Base-by-base conservation (phyloP, 1,140 invertebrate genomes). In the Magallana gigas region DNA sequence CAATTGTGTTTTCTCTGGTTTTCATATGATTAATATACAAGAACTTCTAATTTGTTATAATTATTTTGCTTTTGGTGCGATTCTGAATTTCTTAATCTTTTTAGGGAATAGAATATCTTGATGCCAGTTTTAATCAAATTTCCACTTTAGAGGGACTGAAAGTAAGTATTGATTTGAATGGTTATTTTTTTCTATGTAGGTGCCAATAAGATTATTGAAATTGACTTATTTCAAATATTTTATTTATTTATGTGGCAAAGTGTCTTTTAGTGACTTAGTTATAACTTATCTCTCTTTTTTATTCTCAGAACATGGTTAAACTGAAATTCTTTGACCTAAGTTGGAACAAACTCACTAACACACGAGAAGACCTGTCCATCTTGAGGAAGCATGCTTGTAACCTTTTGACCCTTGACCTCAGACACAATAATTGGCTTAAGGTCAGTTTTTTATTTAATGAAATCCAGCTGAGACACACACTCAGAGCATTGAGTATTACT, bases 121-220 rank as follows among this genome's bases (percentile, higher is more conserved):
- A 95, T 93, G 93, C 93, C 18, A 94, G 94, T 86, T 94, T 93
- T 84, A 95, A 95, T 88, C 94, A 94, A 84, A 94, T 95, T 62
- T 23, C 85, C 48, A 92, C 94, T 59, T 85, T 94, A 36, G 94
- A 95, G 59, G 94, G 94, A 83, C 85, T 94, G 80, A 95, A 94
- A 93, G 94, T 94, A 89, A 85, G 89, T 84, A 9, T 18, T 12
- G 5, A 48, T 48, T 48, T 48, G 3, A 48, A 48, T 48, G 36
- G 36, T 48, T 48, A 48, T 48, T 48, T 48, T 48, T 48, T 48
- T 48, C 5, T 48, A 48, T 5, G 5, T 48, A 48, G 36, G 36
- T 48, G 36, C 36, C 36, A 48, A 48, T 48, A 48, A 48, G 36
- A 48, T 48, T 4, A 48, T 48, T 48, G 36, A 48, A 48, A 48